These are phyloP conservation scores for Acromyrmex heyeri DNA, from an alignment of 1,140 invertebrate genomes.

Conservation along the genomic window DNA sequence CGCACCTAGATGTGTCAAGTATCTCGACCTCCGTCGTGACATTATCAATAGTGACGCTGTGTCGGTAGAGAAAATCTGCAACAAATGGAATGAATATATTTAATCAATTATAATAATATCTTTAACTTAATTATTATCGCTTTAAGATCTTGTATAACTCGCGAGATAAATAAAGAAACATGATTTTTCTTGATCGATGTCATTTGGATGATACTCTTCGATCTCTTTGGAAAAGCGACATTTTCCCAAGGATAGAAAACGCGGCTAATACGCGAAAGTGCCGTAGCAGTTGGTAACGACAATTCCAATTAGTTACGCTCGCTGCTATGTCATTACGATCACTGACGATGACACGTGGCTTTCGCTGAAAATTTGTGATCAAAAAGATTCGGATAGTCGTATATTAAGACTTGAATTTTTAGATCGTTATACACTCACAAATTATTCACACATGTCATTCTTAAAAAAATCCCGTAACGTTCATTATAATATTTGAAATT, in stretches of 20 bases:
- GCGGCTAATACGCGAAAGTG: slow-evolving; percentile 75
- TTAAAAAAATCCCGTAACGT: not conserved
- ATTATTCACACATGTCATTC: not conserved
- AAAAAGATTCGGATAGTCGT: not conserved
- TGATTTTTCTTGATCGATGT: slow-evolving; percentile 26
- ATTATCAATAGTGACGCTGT: slow-evolving; percentile 92
- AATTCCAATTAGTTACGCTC: slow-evolving; percentile 73
- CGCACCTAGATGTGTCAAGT: slow-evolving; percentile 93
- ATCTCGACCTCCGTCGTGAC: slow-evolving; percentile 93
- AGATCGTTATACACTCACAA: not conserved
- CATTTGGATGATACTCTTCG: slow-evolving; percentile 10
- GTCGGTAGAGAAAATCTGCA: slow-evolving; percentile 93
- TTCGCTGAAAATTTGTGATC: slow-evolving; percentile 59
- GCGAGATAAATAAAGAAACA: not conserved
- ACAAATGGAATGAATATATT: slow-evolving; percentile 72
- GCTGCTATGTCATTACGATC: slow-evolving; percentile 66
- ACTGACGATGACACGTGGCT: slow-evolving; percentile 68
- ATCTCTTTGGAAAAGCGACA: slow-evolving; percentile 46
- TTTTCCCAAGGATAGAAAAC: slow-evolving; percentile 70
- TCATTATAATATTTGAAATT: not conserved
- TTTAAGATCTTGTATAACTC: not conserved
- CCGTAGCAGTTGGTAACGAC: slow-evolving; percentile 64
- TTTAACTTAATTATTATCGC: slow-evolving; percentile 5
- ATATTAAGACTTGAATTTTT: not conserved
- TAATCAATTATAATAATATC: not conserved